phyloP scores from a whole-genome alignment of 2,888 invertebrate species.

The Acanthosepion pharaonis region DNA sequence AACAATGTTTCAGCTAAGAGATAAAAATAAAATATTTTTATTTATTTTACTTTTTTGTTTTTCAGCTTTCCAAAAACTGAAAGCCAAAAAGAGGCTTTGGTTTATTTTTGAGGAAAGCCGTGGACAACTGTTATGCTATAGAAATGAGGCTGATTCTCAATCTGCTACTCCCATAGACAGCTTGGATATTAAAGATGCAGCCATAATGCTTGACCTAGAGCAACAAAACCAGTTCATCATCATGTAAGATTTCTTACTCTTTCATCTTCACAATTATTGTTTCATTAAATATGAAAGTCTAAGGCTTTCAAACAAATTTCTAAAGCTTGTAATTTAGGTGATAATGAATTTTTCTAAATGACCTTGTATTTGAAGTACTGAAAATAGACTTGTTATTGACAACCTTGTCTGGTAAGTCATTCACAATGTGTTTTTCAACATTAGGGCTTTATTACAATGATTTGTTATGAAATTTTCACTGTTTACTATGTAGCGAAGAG shows the following conservation, averaged over 20 bases:
- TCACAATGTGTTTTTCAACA: too few species aligned
- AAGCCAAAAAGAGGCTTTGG: conserved; percentile 71
- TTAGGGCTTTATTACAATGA: too few species aligned
- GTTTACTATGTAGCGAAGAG: too few species aligned
- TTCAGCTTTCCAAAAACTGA: conserved; percentile 72
- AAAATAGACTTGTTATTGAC: too few species aligned
- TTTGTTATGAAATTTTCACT: too few species aligned
- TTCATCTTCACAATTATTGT: conserved; percentile 38
- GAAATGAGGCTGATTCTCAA: conserved; percentile 68
- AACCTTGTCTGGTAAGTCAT: too few species aligned
- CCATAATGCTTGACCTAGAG: conserved; percentile 73
- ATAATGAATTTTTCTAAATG: too few species aligned
- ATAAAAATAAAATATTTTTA: too few species aligned
- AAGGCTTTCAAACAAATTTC: neutral
- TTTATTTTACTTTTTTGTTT: conserved; percentile 46
- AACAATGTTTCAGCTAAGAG: too few species aligned
- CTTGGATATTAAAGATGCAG: conserved; percentile 71
- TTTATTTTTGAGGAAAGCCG: conserved; percentile 73
- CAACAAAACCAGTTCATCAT: conserved; percentile 74
- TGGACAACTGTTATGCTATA: conserved; percentile 71
- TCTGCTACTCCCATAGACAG: conserved; percentile 65
- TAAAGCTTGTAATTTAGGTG: neutral
- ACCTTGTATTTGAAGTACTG: too few species aligned
- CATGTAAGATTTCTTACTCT: conserved; percentile 65
- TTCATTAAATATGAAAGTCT: neutral